Conservation (phyloP, 2,888 invertebrate genomes). For the Cerastis rubricosa region DNA sequence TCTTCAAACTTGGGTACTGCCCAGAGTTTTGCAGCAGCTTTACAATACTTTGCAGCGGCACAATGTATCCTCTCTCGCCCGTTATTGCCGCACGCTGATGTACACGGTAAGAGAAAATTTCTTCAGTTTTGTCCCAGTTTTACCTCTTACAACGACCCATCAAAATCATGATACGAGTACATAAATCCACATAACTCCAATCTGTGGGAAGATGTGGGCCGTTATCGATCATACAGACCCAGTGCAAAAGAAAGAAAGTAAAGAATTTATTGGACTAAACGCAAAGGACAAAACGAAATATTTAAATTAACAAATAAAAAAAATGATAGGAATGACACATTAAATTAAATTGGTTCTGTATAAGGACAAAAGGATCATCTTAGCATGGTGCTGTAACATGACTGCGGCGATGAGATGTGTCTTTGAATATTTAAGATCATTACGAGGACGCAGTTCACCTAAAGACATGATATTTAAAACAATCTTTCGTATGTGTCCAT, state of each 20-base stretch:
- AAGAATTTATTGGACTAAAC: too few species aligned
- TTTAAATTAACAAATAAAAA: too few species aligned
- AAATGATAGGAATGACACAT: too few species aligned
- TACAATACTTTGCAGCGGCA: constrained; percentile 46
- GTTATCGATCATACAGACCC: too few species aligned
- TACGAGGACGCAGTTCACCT: background rate
- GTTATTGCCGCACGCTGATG: constrained; percentile 25
- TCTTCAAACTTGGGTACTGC: constrained; percentile 23
- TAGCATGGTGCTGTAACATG: too few species aligned
- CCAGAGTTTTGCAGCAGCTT: constrained; percentile 36
- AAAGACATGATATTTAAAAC: background rate
- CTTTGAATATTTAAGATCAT: too few species aligned
- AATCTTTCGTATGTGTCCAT: background rate
- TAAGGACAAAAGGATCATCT: too few species aligned
- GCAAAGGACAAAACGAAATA: too few species aligned
- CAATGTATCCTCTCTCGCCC: constrained; percentile 32
- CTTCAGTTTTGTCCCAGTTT: background rate
- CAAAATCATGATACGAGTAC: background rate
- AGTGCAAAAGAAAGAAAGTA: too few species aligned
- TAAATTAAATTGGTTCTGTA: too few species aligned
- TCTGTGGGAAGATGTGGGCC: background rate
- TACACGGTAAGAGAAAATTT: constrained; percentile 14
- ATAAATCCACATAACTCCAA: background rate
- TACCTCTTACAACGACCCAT: background rate
- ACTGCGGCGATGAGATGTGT: too few species aligned